Conservation (phyloP, 2,797 vertebrate genomes). For the Lutjanus campechanus region DNA sequence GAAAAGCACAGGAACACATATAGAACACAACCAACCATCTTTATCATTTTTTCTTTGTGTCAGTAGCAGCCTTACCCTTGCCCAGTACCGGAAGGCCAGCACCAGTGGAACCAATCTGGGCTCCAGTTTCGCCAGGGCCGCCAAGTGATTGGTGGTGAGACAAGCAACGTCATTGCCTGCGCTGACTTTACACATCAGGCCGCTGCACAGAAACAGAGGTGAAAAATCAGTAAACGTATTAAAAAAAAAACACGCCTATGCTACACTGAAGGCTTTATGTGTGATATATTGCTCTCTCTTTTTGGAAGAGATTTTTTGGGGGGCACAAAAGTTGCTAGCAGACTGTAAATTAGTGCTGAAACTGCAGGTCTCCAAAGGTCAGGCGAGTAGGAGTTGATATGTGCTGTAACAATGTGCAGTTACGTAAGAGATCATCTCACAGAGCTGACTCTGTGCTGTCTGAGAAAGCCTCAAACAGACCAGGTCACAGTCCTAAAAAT, state of each 20-base stretch:
- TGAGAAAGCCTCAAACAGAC: not conserved
- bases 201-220: conserved; percentile 81
- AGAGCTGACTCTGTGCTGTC: not conserved
- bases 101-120: conserved; percentile 94
- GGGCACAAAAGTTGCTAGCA: not conserved
- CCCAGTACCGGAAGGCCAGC: conserved; percentile 97
- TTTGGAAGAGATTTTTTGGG: not conserved
- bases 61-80: conserved; percentile 86
- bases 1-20: not conserved
- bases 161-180: conserved; percentile 97
- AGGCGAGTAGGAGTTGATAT: not conserved
- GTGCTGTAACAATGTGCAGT: conserved; percentile 4
- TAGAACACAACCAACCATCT: not conserved
- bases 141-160: conserved; percentile 96
- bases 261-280: not conserved
- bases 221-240: not conserved
- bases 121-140: conserved; percentile 92
- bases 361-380: not conserved
- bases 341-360: not conserved
- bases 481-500: not conserved
- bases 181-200: conserved; percentile 95
- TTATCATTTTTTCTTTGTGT: not conserved
- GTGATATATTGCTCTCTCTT: not conserved
- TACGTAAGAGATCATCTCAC: conserved; percentile 4
- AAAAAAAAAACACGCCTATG: not conserved